Evolutionary conservation across 2,797 vertebrate genomes (phyloP).

Genomic region (Sebastes diaconus): DNA sequence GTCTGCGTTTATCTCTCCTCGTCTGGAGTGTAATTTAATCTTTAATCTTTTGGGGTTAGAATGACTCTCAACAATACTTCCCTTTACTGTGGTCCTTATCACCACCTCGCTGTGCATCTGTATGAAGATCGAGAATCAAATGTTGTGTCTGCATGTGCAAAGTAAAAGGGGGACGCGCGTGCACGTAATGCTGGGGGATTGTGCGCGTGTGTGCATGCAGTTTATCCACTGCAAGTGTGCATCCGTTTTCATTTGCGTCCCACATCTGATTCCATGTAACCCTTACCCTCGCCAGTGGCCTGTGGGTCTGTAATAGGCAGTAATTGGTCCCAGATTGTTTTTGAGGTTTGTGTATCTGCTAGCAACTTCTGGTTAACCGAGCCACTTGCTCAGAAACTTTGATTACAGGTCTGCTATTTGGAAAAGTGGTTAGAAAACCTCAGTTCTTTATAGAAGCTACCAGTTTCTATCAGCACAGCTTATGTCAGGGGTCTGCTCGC

Average conservation of each 20-base stretch:
- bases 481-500: slow-evolving; percentile 50
- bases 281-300: slow-evolving; percentile 65
- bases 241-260: slow-evolving; percentile 45
- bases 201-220: neutral
- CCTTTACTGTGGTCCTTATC: slow-evolving; percentile 45
- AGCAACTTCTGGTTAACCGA: slow-evolving; percentile 75
- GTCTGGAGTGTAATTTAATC: slow-evolving; percentile 33
- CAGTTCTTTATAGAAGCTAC: slow-evolving; percentile 77
- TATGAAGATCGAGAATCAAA: slow-evolving; percentile 12
- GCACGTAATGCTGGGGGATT: neutral
- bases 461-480: slow-evolving; percentile 63
- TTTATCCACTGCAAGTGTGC: slow-evolving; percentile 32
- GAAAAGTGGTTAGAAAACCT: slow-evolving; percentile 72
- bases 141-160: slow-evolving; percentile 56
- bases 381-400: slow-evolving; percentile 80
- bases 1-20: slow-evolving; percentile 24
- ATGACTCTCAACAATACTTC: slow-evolving; percentile 5
- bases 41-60: slow-evolving; percentile 37
- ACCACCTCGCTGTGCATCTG: neutral
- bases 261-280: slow-evolving; percentile 67
- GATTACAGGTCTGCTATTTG: slow-evolving; percentile 77
- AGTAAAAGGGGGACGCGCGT: neutral
- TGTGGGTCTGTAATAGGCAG: slow-evolving; percentile 74
- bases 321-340: slow-evolving; percentile 83
- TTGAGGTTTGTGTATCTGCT: slow-evolving; percentile 73